A percentile compares a stretch with the other conserved stretches of the same genome.
These are phyloP conservation scores for Ormyrus labotus DNA, from an alignment of 2,888 invertebrate genomes.

Conservation along the genomic window DNA sequence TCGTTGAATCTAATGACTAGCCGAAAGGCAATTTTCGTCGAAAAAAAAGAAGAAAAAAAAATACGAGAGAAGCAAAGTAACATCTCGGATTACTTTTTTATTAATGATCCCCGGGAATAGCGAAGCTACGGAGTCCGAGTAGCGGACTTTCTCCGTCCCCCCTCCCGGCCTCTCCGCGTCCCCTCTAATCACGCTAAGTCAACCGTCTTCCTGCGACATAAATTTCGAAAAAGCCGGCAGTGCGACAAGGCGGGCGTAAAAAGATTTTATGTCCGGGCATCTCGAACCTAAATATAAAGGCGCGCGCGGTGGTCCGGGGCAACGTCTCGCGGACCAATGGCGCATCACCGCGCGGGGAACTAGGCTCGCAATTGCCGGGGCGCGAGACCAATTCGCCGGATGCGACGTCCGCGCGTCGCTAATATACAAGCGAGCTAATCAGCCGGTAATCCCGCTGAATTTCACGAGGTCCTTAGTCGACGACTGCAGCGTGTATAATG, in stretches of 20 bases:
- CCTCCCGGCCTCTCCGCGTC: background rate
- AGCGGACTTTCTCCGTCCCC: too few species aligned
- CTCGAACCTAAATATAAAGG: slow-evolving; percentile 37
- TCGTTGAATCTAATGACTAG: slow-evolving; percentile 37
- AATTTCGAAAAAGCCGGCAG: slow-evolving; percentile 39
- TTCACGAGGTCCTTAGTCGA: slow-evolving; percentile 24
- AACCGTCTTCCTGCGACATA: slow-evolving; percentile 26
- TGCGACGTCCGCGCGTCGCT: background rate
- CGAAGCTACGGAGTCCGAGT: slow-evolving; percentile 8
- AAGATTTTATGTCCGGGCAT: slow-evolving; percentile 44
- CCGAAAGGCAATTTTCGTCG: slow-evolving; percentile 4
- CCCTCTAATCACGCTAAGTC: slow-evolving; percentile 48
- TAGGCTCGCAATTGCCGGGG: slow-evolving; percentile 14
- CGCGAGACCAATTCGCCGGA: too few species aligned
- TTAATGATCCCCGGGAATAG: slow-evolving; percentile 49
- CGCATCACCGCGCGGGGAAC: slow-evolving; percentile 36
- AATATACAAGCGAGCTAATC: slow-evolving; percentile 41
- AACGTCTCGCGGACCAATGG: slow-evolving; percentile 32
- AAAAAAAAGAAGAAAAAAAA: slow-evolving; percentile 1
- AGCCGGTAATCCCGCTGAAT: slow-evolving; percentile 40
- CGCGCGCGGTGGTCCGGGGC: background rate
- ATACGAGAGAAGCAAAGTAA: slow-evolving; percentile 9
- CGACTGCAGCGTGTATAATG: background rate
- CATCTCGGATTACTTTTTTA: slow-evolving; percentile 47
- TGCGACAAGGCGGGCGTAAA: slow-evolving; percentile 29